Base-by-base conservation (phyloP, 2,888 invertebrate genomes). In the Falcaria lacertinaria region DNA sequence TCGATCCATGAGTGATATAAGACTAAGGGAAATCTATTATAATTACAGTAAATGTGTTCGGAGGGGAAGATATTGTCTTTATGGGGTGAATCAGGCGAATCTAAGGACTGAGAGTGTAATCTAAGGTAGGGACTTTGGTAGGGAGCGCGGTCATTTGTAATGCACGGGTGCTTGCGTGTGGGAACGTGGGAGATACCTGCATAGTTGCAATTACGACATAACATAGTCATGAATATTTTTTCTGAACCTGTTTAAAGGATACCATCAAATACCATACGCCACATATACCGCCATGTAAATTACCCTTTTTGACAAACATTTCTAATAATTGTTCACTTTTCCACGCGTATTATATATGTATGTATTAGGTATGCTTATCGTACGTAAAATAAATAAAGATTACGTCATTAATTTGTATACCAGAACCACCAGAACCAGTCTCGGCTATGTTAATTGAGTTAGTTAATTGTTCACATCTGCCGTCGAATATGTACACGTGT, bases 121-220 rank as follows among this genome's bases (percentile, higher is more conserved):
- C 48, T 43, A 44, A 44, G 43, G 45, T 52, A 57, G 64, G n/a
- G n/a, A n/a, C n/a, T n/a, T n/a, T n/a, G n/a, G n/a, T n/a, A n/a
- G n/a, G n/a, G n/a, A n/a, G n/a, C n/a, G n/a, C n/a, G n/a, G n/a
- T n/a, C n/a, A n/a, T n/a, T n/a, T n/a, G n/a, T n/a, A n/a, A n/a
- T n/a, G n/a, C n/a, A n/a, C 54, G 51, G 52, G 51, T 60, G 59
- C 59, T 69, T 69, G 69, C 60, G 65, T 73, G 70, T 73, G 71
- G 69, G 69, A 73, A 67, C 62, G 70, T 73, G 69, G 69, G 69
- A 72, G 69, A 61, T 60, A 56, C 69, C 58, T 60, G 61, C 45
- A 50, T 57, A 56, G 54, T 50, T 64, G 55, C 61, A 64, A 71
- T 71, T 66, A 72, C 61, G 51, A 5, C 7, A 59, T 64, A 69